Evolutionary conservation across 2,797 vertebrate species (phyloP).

Genomic region (Phylloscopus collybita): DNA sequence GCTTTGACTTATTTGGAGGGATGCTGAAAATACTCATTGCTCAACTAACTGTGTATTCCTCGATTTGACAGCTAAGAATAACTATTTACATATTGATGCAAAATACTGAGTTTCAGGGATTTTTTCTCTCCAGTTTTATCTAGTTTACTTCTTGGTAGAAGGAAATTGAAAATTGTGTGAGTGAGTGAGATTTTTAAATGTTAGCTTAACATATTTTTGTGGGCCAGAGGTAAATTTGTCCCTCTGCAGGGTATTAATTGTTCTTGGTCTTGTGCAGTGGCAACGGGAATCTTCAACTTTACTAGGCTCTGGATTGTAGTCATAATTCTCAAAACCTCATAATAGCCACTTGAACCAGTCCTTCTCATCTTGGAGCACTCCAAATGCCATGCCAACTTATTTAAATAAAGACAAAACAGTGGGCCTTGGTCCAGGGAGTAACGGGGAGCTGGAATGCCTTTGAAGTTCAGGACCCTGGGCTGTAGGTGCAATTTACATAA

Average conservation of each 20-base stretch:
- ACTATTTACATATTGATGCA: constrained; percentile 10
- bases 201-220: neutral
- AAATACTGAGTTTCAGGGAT: neutral
- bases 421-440: constrained; percentile 33
- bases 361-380: constrained; percentile 11
- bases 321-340: neutral
- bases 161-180: neutral
- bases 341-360: constrained; percentile 12
- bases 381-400: constrained; percentile 15
- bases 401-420: constrained; percentile 62
- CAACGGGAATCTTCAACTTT: neutral
- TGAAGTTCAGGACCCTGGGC: constrained; percentile 51
- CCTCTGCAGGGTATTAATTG: neutral
- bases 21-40: constrained; percentile 44
- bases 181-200: neutral
- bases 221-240: neutral
- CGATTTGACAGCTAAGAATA: constrained; percentile 28
- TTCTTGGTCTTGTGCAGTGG: neutral
- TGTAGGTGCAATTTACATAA: constrained; percentile 63
- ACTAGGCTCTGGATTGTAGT: neutral
- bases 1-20: constrained; percentile 27
- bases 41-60: constrained; percentile 1
- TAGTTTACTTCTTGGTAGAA: neutral
- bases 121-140: neutral
- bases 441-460: constrained; percentile 51